These are phyloP conservation scores for Plemyria rubiginata DNA, from an alignment of 2,888 invertebrate species.

Conservation along the genomic window DNA sequence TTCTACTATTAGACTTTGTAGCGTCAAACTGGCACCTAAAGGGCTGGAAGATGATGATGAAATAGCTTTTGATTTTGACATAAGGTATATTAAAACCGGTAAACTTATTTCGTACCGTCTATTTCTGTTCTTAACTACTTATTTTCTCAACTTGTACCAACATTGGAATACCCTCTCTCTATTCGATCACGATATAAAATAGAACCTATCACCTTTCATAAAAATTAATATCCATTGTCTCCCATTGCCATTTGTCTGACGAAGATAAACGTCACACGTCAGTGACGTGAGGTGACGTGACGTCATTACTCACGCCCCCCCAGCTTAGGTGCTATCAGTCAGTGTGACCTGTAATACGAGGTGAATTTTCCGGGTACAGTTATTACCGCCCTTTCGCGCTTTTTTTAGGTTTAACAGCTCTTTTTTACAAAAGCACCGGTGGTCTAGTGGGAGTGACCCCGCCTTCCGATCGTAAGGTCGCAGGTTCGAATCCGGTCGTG, in stretches of 20 bases:
- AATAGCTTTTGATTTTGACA: too few species aligned
- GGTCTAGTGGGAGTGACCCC: too few species aligned
- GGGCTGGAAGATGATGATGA: too few species aligned
- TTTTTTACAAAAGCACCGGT: too few species aligned
- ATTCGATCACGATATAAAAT: conserved; percentile 22
- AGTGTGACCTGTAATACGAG: conserved; percentile 43
- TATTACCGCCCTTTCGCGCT: conserved; percentile 24
- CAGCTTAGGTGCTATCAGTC: conserved; percentile 53
- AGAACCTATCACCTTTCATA: conserved; percentile 37
- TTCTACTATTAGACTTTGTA: too few species aligned
- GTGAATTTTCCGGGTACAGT: conserved; percentile 32
- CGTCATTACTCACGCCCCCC: conserved; percentile 64
- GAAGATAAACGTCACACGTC: conserved; percentile 44
- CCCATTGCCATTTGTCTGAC: conserved; percentile 38
- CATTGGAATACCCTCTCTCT: not conserved
- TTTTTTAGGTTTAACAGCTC: too few species aligned
- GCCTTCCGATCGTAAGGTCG: too few species aligned
- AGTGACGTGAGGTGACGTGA: conserved; percentile 48
- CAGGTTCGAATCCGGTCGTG: too few species aligned
- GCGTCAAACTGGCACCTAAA: too few species aligned
- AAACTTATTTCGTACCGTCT: not conserved
- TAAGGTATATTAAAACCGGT: too few species aligned
- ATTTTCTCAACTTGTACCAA: not conserved
- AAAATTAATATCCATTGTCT: conserved; percentile 42
- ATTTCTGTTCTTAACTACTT: not conserved